Percentiles rank a stretch among this genome's conserved stretches.
phyloP scores from a whole-genome alignment of 2,797 vertebrate genomes.

The Melanotaenia maccullochi region DNA sequence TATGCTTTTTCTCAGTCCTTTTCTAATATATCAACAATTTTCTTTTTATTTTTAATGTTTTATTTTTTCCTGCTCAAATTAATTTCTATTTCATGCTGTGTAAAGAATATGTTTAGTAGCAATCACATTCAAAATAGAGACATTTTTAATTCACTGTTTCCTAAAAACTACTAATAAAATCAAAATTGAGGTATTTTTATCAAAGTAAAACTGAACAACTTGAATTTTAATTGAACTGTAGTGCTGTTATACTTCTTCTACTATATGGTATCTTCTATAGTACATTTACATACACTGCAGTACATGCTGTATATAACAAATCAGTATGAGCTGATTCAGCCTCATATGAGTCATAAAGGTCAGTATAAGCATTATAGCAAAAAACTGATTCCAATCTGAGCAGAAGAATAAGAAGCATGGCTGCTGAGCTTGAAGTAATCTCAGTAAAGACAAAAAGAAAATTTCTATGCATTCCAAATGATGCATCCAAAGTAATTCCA shows the following conservation, averaged over 20 bases:
- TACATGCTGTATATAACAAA: not conserved
- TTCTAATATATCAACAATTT: too few relatives aligned
- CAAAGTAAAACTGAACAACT: too few relatives aligned
- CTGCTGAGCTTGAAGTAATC: not conserved
- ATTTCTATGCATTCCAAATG: not conserved
- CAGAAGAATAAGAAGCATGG: conserved; percentile 9
- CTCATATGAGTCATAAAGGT: conserved; percentile 9
- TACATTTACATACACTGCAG: not conserved
- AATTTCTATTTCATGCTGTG: too few relatives aligned
- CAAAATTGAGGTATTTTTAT: not conserved
- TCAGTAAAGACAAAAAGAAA: not conserved
- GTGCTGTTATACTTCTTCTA: not conserved
- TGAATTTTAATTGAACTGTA: not conserved
- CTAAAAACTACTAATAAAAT: not conserved
- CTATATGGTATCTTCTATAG: not conserved
- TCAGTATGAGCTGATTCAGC: not conserved
- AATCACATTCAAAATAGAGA: not conserved
- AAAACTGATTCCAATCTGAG: conserved; percentile 5
- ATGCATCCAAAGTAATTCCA: not conserved
- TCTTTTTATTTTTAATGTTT: too few relatives aligned
- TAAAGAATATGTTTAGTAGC: too few relatives aligned
- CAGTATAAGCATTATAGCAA: not conserved
- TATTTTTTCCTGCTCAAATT: too few relatives aligned
- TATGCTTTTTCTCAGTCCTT: too few relatives aligned
- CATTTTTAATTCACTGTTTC: not conserved